Conservation (phyloP, 2,113 vertebrate species). For the Charina bottae region DNA sequence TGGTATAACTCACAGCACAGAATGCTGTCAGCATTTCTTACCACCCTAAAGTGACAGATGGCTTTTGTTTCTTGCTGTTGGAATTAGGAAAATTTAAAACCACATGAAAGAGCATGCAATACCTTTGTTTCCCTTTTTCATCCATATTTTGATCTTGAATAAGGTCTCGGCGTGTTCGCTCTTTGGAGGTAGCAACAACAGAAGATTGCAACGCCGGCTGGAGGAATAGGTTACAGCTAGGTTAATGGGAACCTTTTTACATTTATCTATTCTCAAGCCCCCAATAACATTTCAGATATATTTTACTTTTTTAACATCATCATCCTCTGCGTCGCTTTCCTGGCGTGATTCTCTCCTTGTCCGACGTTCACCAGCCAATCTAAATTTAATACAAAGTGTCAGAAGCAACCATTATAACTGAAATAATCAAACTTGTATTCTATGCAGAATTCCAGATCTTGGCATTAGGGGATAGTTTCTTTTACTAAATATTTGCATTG, state of each 20-base stretch:
- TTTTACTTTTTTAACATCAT: constrained; percentile 95
- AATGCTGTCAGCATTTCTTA: not conserved
- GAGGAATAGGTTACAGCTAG: constrained; percentile 15
- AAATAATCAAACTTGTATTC: not conserved
- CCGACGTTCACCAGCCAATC: constrained; percentile 96
- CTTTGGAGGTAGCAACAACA: constrained; percentile 99
- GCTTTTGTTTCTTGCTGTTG: not conserved
- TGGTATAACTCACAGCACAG: not conserved
- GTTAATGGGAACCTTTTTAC: not conserved
- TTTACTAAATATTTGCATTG: not conserved
- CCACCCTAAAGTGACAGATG: not conserved
- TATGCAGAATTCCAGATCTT: not conserved
- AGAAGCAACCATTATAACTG: not conserved
- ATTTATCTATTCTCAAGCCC: not conserved
- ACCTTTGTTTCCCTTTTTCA: constrained; percentile 98
- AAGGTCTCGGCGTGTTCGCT: constrained; percentile 97
- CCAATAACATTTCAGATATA: not conserved
- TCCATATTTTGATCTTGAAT: constrained; percentile 99
- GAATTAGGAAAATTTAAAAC: not conserved
- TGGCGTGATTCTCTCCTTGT: constrained; percentile 95
- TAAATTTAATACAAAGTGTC: constrained; percentile 55
- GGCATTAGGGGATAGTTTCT: not conserved
- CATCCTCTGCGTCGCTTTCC: constrained; percentile 98
- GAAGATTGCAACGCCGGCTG: constrained; percentile 99
- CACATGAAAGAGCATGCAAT: not conserved